Base-by-base conservation (phyloP, 2,797 vertebrate species). In the Cichlasoma orientale region DNA sequence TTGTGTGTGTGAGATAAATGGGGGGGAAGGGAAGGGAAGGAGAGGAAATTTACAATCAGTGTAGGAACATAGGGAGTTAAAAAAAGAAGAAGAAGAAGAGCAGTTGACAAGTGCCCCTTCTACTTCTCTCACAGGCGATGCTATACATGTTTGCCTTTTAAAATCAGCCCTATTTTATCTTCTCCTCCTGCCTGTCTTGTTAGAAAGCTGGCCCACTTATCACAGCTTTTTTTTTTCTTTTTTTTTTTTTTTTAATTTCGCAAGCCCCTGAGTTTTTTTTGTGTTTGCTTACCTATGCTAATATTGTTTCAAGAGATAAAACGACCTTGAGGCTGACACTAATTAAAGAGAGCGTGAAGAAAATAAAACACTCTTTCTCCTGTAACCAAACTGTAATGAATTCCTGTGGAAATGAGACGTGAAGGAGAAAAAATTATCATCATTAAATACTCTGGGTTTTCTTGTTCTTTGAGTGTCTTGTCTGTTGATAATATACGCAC, bases 301-400 rank as follows among this genome's bases (percentile, higher is more conserved):
- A 92, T 93, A 85, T 78, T 90, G 71, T 83, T 89, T 90, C 77
- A 88, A 79, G 84, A 85, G 77, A 83, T 82, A 58, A 59, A 86
- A 85, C 66, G 58, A 91, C 90, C 88, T 93, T 93, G 85, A 85
- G 81, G 82, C 83, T 88, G 75, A 85, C 80, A 71, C 72, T 91
- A 93, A 94, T 95, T 94, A 92, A 87, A 84, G 70, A 86, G 84
- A 75, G 75, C 50, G 72, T 76, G 58, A 72, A 77, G 56, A 75
- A 86, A 78, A 86, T 77, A 76, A 86, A 87, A 87, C 86, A 78
- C 71, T 56, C 91, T 92, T 95, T 93, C 87, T 95, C 94, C 90
- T 95, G 95, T 96, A 95, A 97, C 97, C 95, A 96, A 4, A 95
- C 96, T 96, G 95, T 92, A 94, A 89, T 93, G 92, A 96, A 96